Evolutionary conservation across 64 coral and sea anemone species (phyloP), one percentile per base, ranked within the genome.

Genomic region (Actinia equina): DNA sequence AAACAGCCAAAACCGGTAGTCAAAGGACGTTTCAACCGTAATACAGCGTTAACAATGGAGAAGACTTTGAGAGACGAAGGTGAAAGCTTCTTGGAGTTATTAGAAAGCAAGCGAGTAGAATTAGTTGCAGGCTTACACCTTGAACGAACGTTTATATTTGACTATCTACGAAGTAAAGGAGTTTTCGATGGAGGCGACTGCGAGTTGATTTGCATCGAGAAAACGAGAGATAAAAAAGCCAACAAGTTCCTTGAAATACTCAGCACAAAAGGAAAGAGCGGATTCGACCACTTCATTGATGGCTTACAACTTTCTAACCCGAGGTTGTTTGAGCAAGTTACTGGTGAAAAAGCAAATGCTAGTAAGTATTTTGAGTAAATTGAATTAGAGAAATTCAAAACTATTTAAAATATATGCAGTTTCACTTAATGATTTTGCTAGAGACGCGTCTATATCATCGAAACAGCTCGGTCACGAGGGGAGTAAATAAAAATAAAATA

Each of bases 231-330:
- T 30, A 78, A 85, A n/a, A 93, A 88, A 46, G 93, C 93, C 23
- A 89, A 91, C 13, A 99, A 93, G 43, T 99, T 99, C 30, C 88
- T 99, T 74, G 97, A 99, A 61, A 84, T 99, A 56, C 80, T 99
- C 7, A 77, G 81, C 30, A 95, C 79, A n/a, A 99, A 99, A 91
- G 97, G 97, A 65, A 77, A 88, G 54, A 17, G 54, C 18, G 93
- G 92, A 2, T 99, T 92, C 85, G 45, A 82, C 4, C 90, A 95
- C 84, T 95, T 99, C 18, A 77, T 99, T 15, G 97, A 99, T 45
- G 93, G 90, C 43, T 14, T 99, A 27, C 97, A 99, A 70, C 86
- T 99, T n/a, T 87, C 87, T 37, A 95, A 99, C 71, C 97, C 97
- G 44, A 82, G 67, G 5, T 81, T 99, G 6, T 99, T 86, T 59